These are phyloP conservation scores for Heterodera schachtii DNA, from an alignment of 1,140 invertebrate genomes.

Conservation along the genomic window DNA sequence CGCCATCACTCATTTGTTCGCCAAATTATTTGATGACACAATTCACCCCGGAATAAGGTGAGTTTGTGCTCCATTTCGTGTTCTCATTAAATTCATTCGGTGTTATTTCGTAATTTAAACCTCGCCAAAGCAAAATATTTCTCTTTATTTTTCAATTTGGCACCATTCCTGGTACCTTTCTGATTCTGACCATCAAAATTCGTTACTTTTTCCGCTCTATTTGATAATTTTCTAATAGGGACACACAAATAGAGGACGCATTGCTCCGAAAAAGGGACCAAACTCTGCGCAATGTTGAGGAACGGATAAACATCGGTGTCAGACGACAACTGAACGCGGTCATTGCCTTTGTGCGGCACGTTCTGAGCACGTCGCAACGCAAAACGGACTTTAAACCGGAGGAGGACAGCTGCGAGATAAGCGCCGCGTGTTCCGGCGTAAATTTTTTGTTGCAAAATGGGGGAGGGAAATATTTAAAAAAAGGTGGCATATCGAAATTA, in stretches of 20 bases:
- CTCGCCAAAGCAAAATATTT: no score
- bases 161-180: no score
- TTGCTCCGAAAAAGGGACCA: constrained; percentile 84
- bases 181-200: not conserved
- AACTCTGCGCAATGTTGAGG: constrained; percentile 80
- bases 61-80: not conserved
- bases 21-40: constrained; percentile 88
- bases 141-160: no score
- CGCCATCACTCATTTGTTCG: constrained; percentile 89
- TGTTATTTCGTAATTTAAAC: no score
- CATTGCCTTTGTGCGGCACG: constrained; percentile 85
- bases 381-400: constrained; percentile 95
- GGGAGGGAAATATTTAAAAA: no score
- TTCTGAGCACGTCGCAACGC: constrained; percentile 88
- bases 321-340: constrained; percentile 81
- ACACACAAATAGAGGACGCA: constrained; percentile 82
- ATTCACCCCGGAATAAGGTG: constrained; percentile 84
- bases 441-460: not conserved
- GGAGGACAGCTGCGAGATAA: constrained; percentile 68
- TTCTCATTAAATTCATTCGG: no score
- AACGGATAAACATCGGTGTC: constrained; percentile 84
- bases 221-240: constrained; percentile 69
- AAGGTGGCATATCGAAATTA: no score
- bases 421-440: constrained; percentile 37
- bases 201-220: no score